phyloP scores from a whole-genome alignment of 2,113 vertebrate genomes.

The Nesospiza acunhae region DNA sequence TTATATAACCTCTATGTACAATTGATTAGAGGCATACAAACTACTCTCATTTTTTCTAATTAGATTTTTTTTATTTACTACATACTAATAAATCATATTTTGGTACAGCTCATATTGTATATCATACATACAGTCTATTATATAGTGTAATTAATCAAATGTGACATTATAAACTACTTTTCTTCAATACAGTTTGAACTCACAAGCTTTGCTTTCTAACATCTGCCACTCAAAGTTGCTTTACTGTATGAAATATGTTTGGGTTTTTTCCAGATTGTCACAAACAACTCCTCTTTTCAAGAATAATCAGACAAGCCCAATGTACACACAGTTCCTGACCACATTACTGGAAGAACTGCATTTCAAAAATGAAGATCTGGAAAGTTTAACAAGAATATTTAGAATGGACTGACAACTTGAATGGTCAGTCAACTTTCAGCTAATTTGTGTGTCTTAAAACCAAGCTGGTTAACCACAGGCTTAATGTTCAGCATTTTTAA shows the following conservation, averaged over 20 bases:
- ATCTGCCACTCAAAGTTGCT: neutral
- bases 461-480: neutral
- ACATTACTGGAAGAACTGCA: conserved; percentile 76
- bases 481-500: neutral
- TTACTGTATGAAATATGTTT: neutral
- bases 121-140: neutral
- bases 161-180: neutral
- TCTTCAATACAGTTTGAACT: neutral
- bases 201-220: neutral
- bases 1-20: neutral
- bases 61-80: neutral
- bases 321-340: conserved; percentile 74
- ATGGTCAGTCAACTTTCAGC: conserved; percentile 57
- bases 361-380: conserved; percentile 77
- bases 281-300: conserved; percentile 62
- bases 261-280: conserved; percentile 55
- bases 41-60: neutral
- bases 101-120: neutral
- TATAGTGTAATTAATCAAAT: neutral
- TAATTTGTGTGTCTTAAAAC: neutral
- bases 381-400: conserved; percentile 75
- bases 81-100: neutral
- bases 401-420: conserved; percentile 26
- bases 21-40: neutral
- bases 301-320: conserved; percentile 38